Evolutionary conservation across 2,888 invertebrate species (phyloP).

Genomic region (Pelosia muscerda): DNA sequence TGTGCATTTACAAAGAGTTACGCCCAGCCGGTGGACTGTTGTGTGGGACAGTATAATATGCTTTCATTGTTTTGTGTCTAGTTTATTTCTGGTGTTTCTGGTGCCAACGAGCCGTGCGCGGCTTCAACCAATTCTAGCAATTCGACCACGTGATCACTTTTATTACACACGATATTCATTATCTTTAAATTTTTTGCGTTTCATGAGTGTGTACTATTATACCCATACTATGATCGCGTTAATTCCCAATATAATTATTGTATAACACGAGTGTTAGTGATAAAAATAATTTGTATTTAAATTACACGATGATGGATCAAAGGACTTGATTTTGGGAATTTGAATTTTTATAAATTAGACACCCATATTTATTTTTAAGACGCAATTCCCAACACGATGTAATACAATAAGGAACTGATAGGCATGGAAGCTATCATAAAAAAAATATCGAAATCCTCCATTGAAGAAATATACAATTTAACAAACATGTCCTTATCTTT

Average conservation of each 20-base stretch:
- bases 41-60: conserved; percentile 50
- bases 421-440: background rate
- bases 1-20: conserved; percentile 48
- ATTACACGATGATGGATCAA: too few species aligned
- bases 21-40: conserved; percentile 46
- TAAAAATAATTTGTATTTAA: background rate
- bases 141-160: conserved; percentile 56
- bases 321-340: background rate
- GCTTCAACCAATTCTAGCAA: conserved; percentile 65
- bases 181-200: too few species aligned
- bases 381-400: too few species aligned
- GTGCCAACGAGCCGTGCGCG: conserved; percentile 57
- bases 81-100: conserved; percentile 68
- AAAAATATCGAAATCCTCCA: too few species aligned
- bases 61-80: conserved; percentile 66
- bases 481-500: too few species aligned
- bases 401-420: background rate
- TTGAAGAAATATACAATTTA: too few species aligned
- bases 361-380: background rate
- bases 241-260: too few species aligned
- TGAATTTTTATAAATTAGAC: background rate
- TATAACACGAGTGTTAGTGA: background rate
- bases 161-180: conserved; percentile 44
- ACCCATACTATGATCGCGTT: too few species aligned
- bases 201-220: too few species aligned